Evolutionary conservation across 2,113 vertebrate species (phyloP).

Genomic region (Charadrius vociferus): DNA sequence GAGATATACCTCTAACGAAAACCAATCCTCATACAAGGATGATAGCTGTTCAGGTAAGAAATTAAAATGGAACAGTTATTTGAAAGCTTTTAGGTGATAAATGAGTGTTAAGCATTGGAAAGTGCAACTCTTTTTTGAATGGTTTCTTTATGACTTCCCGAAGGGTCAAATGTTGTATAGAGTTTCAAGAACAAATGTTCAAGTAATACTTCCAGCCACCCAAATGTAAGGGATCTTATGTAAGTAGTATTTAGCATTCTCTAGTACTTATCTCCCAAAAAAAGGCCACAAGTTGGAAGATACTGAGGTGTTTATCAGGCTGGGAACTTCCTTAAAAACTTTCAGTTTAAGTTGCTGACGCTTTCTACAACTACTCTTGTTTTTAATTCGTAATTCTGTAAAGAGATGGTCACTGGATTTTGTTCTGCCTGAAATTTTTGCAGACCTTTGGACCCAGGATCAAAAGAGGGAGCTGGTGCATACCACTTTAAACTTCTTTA

Average conservation of each 20-base stretch:
- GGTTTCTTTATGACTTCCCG: neutral
- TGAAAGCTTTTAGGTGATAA: neutral
- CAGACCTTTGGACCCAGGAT: too few species aligned
- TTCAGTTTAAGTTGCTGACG: neutral
- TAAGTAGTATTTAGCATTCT: neutral
- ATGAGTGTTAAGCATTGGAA: neutral
- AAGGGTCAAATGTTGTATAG: neutral
- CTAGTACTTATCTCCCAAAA: neutral
- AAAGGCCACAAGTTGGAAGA: neutral
- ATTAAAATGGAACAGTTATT: neutral
- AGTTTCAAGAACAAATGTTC: neutral
- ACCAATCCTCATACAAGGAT: neutral
- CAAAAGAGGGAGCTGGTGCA: neutral
- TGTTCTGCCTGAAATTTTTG: neutral
- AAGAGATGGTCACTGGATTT: neutral
- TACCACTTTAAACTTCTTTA: neutral
- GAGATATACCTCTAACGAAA: neutral
- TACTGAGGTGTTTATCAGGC: neutral
- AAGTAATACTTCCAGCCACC: neutral
- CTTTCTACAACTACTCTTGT: neutral
- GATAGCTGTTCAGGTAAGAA: constrained; percentile 74
- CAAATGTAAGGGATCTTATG: neutral
- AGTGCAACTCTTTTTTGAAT: neutral
- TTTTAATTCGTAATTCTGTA: neutral
- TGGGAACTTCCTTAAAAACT: neutral